Base-by-base conservation (phyloP, 2,797 vertebrate species). In the Acomys russatus region DNA sequence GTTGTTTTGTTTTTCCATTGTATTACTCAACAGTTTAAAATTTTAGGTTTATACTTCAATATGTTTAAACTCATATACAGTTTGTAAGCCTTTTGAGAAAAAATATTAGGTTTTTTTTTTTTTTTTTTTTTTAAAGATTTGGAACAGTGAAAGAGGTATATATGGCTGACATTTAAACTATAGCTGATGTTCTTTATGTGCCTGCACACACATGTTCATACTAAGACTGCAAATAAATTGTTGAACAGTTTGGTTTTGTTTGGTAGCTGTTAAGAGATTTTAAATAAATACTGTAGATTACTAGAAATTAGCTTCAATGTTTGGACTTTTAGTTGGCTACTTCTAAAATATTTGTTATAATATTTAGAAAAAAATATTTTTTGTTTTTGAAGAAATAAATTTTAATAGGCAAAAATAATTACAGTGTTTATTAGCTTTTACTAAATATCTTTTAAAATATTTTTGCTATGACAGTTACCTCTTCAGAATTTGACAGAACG, bases 341-440 rank as follows among this genome's bases (percentile, higher is more conserved):
- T 93, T 84, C 23, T 93, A 87, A 96, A 95, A 78, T 63, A 68
- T 56, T 96, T 96, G 95, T 78, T 23, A 33, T 88, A 80, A 44
- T 44, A 44, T 44, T 44, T 44, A 44, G 44, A 44, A 44, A 44
- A 44, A 44, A 44, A 44, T 44, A 4, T 44, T 44, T 44, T 44
- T 44, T 44, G 44, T 44, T 93, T 94, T 88, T n/a, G 87, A 51
- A 78, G 83, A 88, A 91, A 79, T 78, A 83, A 17, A 64, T 49
- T 79, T 88, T 92, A 85, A 70, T 66, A 83, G 17, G 12, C 35
- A 20, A 54, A 78, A 54, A 20, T 92, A 87, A 90, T 85, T 96
- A 86, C 49, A 73, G 64, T 93, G 70, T 93, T 66, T 73, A 28
- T 82, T 91, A 82, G 63, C 71, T 22, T 64, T 68, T 94, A 49